Conservation (phyloP, 1,140 invertebrate species). For the Ganaspis sp. region DNA sequence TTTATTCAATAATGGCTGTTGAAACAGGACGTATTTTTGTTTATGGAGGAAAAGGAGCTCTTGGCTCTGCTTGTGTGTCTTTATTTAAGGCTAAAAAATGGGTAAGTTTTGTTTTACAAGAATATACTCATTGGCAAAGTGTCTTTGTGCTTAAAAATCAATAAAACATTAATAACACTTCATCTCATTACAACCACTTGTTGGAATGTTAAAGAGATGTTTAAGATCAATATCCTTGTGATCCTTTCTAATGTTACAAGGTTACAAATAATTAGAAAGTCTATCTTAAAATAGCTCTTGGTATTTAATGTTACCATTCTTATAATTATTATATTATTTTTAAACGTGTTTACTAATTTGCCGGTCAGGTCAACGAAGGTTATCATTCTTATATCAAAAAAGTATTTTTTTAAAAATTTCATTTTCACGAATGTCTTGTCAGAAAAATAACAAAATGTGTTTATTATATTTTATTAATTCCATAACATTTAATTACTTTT, state of each 20-base stretch:
- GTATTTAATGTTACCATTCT: background rate
- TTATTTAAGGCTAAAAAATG: constrained; percentile 94
- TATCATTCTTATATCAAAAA: background rate
- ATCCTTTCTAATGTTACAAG: constrained; percentile 21
- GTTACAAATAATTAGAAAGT: constrained; percentile 12
- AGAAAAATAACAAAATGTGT: no score
- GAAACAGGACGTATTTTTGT: constrained; percentile 85
- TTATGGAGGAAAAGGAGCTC: constrained; percentile 96
- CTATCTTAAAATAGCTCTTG: background rate
- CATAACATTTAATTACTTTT: no score
- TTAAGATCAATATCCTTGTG: constrained; percentile 24
- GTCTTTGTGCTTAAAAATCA: constrained; percentile 7
- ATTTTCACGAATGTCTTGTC: no score
- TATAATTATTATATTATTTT: constrained; percentile 31
- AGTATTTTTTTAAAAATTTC: background rate
- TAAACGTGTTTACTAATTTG: constrained; percentile 30
- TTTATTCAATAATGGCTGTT: constrained; percentile 61
- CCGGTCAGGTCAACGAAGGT: background rate
- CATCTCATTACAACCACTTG: background rate
- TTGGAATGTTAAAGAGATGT: constrained; percentile 6
- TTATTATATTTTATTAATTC: no score
- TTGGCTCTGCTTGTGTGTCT: constrained; percentile 90
- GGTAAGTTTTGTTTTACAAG: constrained; percentile 78
- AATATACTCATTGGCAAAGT: constrained; percentile 6
- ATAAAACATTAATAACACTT: background rate